Percentiles rank a stretch among this genome's conserved stretches.
Evolutionary conservation across 2,888 invertebrate species (phyloP).

Genomic region (Drosophila demipolita): DNA sequence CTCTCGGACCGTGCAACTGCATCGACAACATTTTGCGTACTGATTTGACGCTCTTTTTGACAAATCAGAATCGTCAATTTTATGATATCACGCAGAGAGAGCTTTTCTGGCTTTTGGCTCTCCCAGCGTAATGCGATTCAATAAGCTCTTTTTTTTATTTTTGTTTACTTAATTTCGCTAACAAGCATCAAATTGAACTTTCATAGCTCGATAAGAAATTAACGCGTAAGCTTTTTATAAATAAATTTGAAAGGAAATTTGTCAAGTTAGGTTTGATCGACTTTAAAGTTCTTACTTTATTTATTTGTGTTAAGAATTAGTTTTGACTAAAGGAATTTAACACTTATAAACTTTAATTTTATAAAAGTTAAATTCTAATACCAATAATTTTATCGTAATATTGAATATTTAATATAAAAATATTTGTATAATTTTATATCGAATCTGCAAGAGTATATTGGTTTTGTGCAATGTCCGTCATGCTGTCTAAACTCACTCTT

Average conservation of each 20-base stretch:
- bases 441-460: neutral
- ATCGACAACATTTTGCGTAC: slow-evolving; percentile 67
- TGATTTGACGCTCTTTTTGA: slow-evolving; percentile 25
- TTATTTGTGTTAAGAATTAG: neutral
- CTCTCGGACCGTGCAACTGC: slow-evolving; percentile 24
- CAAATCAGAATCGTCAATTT: slow-evolving; percentile 13
- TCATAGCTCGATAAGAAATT: neutral
- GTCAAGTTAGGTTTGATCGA: neutral
- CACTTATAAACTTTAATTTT: neutral
- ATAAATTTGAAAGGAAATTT: neutral
- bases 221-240: neutral
- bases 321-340: neutral
- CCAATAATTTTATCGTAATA: neutral
- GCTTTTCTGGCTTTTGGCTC: slow-evolving; percentile 61
- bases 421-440: neutral
- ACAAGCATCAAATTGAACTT: neutral
- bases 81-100: slow-evolving; percentile 23
- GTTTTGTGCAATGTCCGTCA: neutral
- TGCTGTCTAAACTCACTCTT: neutral
- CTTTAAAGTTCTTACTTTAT: neutral
- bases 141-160: slow-evolving; percentile 31
- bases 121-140: slow-evolving; percentile 31
- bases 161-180: neutral
- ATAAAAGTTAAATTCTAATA: neutral
- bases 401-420: too few species aligned